A percentile compares a stretch with the other conserved stretches of the same genome.
Evolutionary conservation across 2,113 vertebrate species (phyloP).

Genomic region (Micronisus gabar): DNA sequence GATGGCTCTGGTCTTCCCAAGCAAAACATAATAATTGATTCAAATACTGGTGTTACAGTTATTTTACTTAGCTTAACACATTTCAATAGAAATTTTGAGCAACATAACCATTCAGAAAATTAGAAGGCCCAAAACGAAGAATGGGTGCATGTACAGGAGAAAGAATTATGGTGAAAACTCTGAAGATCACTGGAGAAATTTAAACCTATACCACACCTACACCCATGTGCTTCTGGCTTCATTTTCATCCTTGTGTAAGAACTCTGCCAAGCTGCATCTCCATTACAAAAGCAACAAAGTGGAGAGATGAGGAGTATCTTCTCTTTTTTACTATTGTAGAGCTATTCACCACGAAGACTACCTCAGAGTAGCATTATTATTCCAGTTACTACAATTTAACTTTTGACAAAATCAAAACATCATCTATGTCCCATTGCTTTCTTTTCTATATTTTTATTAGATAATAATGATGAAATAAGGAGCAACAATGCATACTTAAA

Average conservation of each 20-base stretch:
- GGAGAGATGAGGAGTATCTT: not conserved
- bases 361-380: rapidly evolving
- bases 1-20: not conserved
- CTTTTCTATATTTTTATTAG: not conserved
- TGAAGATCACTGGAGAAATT: not conserved
- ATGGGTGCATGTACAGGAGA: not conserved
- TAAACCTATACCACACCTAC: not conserved
- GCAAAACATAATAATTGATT: not conserved
- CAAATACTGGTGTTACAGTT: no score
- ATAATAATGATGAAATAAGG: not conserved
- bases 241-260: not conserved
- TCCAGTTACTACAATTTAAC: not conserved
- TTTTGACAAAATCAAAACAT: not conserved
- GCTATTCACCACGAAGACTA: not conserved
- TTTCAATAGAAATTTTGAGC: not conserved
- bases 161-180: not conserved
- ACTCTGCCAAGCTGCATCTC: not conserved
- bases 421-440: not conserved
- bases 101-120: not conserved
- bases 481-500: not conserved
- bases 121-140: not conserved
- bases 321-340: not conserved
- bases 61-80: not conserved
- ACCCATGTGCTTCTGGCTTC: rapidly evolving
- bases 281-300: not conserved